Conservation (phyloP, 2,113 vertebrate species). For the Lamprologus lemairii region DNA sequence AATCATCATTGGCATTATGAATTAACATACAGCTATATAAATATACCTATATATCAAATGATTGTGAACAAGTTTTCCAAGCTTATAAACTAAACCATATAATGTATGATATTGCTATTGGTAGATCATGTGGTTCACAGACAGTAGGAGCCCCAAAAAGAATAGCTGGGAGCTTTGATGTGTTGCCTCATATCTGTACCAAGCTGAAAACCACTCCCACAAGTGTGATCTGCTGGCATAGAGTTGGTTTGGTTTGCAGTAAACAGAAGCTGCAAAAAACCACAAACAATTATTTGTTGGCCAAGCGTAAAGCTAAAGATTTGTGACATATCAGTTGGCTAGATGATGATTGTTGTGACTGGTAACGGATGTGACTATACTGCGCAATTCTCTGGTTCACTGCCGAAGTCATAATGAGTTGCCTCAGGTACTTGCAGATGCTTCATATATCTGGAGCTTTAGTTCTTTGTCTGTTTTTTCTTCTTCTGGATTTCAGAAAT, state of each 20-base stretch:
- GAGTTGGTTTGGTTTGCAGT: neutral
- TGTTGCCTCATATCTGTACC: constrained; percentile 1
- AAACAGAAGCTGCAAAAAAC: constrained; percentile 19
- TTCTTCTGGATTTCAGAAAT: neutral
- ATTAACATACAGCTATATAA: neutral
- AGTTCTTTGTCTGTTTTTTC: neutral
- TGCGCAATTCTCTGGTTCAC: neutral
- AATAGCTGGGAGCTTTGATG: neutral
- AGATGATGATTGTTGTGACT: neutral
- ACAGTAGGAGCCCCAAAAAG: neutral
- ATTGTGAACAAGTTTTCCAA: neutral
- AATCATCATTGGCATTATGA: neutral
- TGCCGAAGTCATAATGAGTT: neutral
- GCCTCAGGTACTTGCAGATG: neutral
- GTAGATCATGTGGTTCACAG: neutral
- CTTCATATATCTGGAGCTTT: neutral
- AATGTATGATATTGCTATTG: neutral
- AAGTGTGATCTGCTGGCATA: neutral
- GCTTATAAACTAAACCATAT: neutral
- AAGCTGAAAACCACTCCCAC: neutral
- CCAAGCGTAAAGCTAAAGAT: neutral
- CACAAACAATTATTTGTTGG: constrained; percentile 1
- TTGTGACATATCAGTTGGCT: neutral
- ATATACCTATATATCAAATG: neutral
- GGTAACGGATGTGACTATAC: neutral